phyloP scores from a whole-genome alignment of 2,113 vertebrate genomes.

The Silurus glanis region DNA sequence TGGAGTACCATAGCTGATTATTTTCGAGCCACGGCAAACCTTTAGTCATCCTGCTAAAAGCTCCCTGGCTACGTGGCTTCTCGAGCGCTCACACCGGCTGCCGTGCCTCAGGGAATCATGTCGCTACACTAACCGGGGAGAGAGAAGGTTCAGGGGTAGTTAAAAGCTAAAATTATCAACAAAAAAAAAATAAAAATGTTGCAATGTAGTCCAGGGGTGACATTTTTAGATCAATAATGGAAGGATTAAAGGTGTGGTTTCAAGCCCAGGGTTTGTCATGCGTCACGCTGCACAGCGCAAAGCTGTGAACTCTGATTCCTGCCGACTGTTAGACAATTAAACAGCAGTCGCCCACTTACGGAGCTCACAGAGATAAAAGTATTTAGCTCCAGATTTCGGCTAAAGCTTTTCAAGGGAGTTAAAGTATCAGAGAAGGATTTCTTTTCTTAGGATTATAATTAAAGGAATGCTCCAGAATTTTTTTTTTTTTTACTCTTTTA shows the following conservation, averaged over 20 bases:
- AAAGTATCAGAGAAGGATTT: constrained; percentile 16
- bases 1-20: background rate
- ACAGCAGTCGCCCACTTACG: constrained; percentile 26
- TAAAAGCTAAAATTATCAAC: constrained; percentile 77
- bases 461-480: background rate
- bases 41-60: constrained; percentile 42
- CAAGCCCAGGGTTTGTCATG: constrained; percentile 61
- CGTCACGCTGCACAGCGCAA: constrained; percentile 67
- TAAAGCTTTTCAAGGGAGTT: background rate
- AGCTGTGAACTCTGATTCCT: constrained; percentile 45
- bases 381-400: constrained; percentile 16
- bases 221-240: constrained; percentile 70
- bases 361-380: constrained; percentile 1
- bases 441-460: constrained; percentile 3
- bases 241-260: constrained; percentile 62
- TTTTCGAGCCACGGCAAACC: constrained; percentile 37
- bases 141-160: constrained; percentile 78
- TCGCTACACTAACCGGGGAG: constrained; percentile 72
- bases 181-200: constrained; percentile 49
- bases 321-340: constrained; percentile 34
- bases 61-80: constrained; percentile 61
- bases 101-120: constrained; percentile 66
- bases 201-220: constrained; percentile 61
- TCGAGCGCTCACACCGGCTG: constrained; percentile 56
- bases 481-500: background rate